Evolutionary conservation across 2,113 vertebrate genomes (phyloP).

Genomic region (Coregonus clupeaformis): DNA sequence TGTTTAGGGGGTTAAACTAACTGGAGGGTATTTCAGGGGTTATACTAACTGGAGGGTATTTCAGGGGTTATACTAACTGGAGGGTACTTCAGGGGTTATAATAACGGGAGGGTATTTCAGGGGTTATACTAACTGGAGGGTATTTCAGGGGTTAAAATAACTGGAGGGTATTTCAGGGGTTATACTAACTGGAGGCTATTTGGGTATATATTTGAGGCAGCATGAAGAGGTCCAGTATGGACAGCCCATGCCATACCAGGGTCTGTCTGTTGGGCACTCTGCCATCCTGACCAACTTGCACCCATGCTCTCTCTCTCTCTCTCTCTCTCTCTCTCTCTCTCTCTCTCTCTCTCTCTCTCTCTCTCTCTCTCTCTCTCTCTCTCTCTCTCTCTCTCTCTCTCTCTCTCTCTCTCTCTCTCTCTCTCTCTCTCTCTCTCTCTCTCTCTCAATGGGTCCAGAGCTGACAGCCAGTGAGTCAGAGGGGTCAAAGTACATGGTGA

Average conservation of each 20-base stretch:
- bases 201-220: slow-evolving; percentile 63
- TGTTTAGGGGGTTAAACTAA: not conserved
- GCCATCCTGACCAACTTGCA: slow-evolving; percentile 58
- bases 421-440: slow-evolving; percentile 30
- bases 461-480: too few relatives aligned
- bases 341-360: slow-evolving; percentile 45
- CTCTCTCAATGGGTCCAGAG: too few relatives aligned
- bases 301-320: slow-evolving; percentile 48
- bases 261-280: slow-evolving; percentile 69
- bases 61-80: not conserved
- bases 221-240: slow-evolving; percentile 62
- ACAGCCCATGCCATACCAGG: slow-evolving; percentile 72
- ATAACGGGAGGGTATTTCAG: not conserved
- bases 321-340: slow-evolving; percentile 58
- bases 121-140: not conserved
- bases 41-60: not conserved
- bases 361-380: slow-evolving; percentile 49
- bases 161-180: not conserved
- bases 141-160: not conserved
- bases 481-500: too few relatives aligned
- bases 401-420: slow-evolving; percentile 15
- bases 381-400: slow-evolving; percentile 48
- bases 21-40: not conserved
- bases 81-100: not conserved
- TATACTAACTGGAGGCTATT: slow-evolving; percentile 33